Percentiles rank a stretch among this genome's conserved stretches.
These are phyloP conservation scores for Acleris emargana DNA, from an alignment of 2,888 invertebrate species.

Conservation along the genomic window DNA sequence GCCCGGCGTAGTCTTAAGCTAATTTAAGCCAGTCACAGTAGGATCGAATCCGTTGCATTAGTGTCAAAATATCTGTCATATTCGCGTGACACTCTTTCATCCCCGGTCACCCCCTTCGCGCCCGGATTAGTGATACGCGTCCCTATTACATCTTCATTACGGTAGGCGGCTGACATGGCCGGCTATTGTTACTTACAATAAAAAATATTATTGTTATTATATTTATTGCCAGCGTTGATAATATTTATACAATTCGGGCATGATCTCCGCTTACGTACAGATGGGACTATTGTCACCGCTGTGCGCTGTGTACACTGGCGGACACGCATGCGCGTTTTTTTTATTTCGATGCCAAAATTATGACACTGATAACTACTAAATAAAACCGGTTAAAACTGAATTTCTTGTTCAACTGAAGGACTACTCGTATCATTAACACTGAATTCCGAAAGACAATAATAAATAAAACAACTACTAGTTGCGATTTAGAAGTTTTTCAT, in stretches of 20 bases:
- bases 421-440: too few relatives aligned
- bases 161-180: constrained; percentile 77
- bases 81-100: constrained; percentile 80
- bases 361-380: background rate
- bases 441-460: too few relatives aligned
- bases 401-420: too few relatives aligned
- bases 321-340: constrained; percentile 37
- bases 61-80: constrained; percentile 84
- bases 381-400: too few relatives aligned
- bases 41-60: constrained; percentile 75
- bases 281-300: constrained; percentile 46
- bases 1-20: constrained; percentile 41
- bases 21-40: constrained; percentile 51
- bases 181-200: constrained; percentile 65
- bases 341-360: background rate
- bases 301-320: constrained; percentile 40
- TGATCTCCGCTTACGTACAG: constrained; percentile 70
- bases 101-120: constrained; percentile 72
- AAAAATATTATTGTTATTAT: constrained; percentile 74
- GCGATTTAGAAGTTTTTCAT: too few relatives aligned
- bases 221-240: constrained; percentile 70
- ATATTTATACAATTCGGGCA: constrained; percentile 71
- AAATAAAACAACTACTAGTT: too few relatives aligned
- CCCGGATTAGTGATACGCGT: constrained; percentile 74
- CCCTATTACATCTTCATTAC: constrained; percentile 84